Base-by-base conservation (phyloP, 92 coral and sea anemone species). In the Umimayanthus chanpuru region DNA sequence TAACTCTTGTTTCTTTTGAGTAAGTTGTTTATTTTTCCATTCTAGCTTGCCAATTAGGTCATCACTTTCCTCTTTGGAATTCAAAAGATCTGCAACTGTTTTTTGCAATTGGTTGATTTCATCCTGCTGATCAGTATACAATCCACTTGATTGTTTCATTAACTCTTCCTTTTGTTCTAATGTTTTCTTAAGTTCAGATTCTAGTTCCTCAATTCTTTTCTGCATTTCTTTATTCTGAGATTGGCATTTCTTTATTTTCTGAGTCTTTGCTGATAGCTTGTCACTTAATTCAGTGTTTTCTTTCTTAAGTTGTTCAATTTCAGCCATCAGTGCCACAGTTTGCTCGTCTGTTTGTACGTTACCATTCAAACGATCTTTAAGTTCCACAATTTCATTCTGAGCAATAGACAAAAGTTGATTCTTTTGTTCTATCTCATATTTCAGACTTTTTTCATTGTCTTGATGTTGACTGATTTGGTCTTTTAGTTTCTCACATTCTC, bases 11-110 rank as follows among this genome's bases (percentile, higher is more conserved):
- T 89, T 92, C 26, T 92, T 94, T 73, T 90, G 97, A 11, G 65
- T 80, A 32, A 97, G 89, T 76, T 97, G 97, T 82, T 95, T 97
- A 85, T 93, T 97, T 76, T 93, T 95, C 91, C 88, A 89, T 88
- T 95, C 98, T 66, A 94, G 89, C 64, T 92, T 97, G 36, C 90
- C 91, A 72, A 86, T 81, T 85, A 89, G 90, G 36, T 86, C 92
- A 78, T 91, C 92, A 73, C 95, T 95, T 68, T 93, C 94, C 71
- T 88, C 88, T 73, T 93, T 92, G 78, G 92, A 92, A 36, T 92
- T 91, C 32, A 81, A 88, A 72, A 93, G 81, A 55, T 93, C 93
- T 38, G 76, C 77, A 88, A 95, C 91, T 84, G 82, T 90, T 41
- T 28, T 82, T 68, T 86, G 85, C 43, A 97, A 85, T 36, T 93